Percentiles rank a stretch among this genome's conserved stretches.
Evolutionary conservation across 2,113 vertebrate species (phyloP).

Genomic region (Mionectes macconnelli): DNA sequence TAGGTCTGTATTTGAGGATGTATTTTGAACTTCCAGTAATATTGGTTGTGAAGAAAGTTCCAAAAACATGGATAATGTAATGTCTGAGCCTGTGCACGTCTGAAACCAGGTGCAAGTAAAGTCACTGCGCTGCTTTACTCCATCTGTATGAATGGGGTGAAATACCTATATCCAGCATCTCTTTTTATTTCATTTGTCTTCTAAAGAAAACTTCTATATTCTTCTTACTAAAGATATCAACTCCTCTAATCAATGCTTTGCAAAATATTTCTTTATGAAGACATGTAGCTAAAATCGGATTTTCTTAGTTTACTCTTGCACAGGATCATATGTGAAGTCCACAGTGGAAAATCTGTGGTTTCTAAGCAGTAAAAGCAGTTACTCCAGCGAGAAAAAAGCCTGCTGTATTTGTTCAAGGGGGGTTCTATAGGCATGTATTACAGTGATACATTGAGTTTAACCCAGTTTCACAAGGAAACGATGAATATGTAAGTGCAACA

Average conservation of each 20-base stretch:
- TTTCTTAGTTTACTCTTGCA: not conserved
- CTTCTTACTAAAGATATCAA: not conserved
- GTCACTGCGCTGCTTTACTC: not conserved
- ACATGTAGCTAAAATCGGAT: not conserved
- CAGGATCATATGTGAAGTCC: not conserved
- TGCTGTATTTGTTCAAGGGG: not conserved
- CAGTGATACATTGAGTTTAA: not conserved
- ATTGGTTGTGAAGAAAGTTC: not conserved
- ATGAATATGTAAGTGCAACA: not conserved
- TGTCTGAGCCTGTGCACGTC: accelerated
- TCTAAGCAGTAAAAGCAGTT: not conserved
- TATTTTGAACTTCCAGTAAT: not conserved
- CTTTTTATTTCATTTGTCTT: not conserved
- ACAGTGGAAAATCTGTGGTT: not conserved
- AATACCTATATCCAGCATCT: not conserved
- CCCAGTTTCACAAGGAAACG: not conserved
- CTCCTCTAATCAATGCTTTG: not conserved
- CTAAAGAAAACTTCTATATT: not conserved
- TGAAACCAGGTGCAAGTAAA: not conserved
- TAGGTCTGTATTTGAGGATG: not conserved
- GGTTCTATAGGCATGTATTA: not conserved
- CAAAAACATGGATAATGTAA: not conserved
- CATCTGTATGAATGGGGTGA: not conserved
- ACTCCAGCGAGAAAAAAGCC: not conserved
- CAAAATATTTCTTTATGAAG: not conserved